A percentile compares a stretch with the other conserved stretches of the same genome.
Conservation (phyloP, 1,140 invertebrate genomes). For the Theocolax elegans region DNA sequence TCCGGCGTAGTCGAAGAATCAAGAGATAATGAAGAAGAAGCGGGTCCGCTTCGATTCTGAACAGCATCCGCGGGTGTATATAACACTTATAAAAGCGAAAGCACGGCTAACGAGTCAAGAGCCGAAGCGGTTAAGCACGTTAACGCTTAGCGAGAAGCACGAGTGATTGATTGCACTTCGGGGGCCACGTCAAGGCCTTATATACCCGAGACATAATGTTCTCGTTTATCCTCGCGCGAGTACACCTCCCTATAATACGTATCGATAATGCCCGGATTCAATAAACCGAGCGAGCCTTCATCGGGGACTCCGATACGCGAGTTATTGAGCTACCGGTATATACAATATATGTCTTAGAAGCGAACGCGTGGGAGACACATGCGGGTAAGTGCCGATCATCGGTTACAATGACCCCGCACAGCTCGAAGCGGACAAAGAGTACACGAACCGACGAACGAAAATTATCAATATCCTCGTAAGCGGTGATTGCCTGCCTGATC, state of each 20-base stretch:
- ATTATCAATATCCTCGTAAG: slow-evolving; percentile 60
- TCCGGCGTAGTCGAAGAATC: slow-evolving; percentile 12
- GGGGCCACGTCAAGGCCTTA: slow-evolving; percentile 39
- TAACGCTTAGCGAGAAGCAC: slow-evolving; percentile 43
- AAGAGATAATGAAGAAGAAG: slow-evolving; percentile 11
- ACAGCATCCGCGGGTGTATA: no score
- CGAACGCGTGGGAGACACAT: slow-evolving; percentile 46
- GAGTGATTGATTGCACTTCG: slow-evolving; percentile 56
- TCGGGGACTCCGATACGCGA: not conserved
- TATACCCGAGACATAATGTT: slow-evolving; percentile 54
- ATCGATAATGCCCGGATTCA: slow-evolving; percentile 64
- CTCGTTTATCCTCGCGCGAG: slow-evolving; percentile 53
- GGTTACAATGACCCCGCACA: slow-evolving; percentile 60
- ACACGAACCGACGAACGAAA: slow-evolving; percentile 45
- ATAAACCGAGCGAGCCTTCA: slow-evolving; percentile 14
- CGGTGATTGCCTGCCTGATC: slow-evolving; percentile 53
- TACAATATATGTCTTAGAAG: no score
- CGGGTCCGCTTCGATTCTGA: slow-evolving; percentile 8
- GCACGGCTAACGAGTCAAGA: not conserved
- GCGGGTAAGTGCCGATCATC: slow-evolving; percentile 58
- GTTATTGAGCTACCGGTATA: not conserved
- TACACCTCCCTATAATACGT: slow-evolving; percentile 36
- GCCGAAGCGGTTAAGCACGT: slow-evolving; percentile 54
- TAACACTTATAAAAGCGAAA: no score
- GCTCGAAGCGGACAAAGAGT: not conserved